Evolutionary conservation across 1,140 invertebrate species (phyloP), one percentile per base, ranked within the genome.

Genomic region (Drosophila elegans): DNA sequence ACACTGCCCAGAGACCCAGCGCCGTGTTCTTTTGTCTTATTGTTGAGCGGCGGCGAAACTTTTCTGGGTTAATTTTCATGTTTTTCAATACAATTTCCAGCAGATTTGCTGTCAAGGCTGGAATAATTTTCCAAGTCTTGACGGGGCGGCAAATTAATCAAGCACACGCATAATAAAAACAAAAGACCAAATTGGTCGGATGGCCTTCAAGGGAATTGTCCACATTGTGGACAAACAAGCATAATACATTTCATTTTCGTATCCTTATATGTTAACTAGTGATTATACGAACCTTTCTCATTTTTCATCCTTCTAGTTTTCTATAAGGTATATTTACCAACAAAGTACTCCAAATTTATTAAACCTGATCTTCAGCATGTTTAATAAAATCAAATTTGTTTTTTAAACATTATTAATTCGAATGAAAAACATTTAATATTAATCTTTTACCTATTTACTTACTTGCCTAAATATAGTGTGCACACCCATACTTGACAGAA

Each of bases 21-120:
- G 63, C 48, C 25, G n/a, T 71, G 71, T 77, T 77, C 74, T 77
- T 77, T 77, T 77, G 74, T 77, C 74, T 77, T 67, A 77, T 77
- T 77, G 74, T 77, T 67, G 51, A 74, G 60, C 59, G 27, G 45
- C 53, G 36, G 62, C 61, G 54, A 56, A 66, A 75, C 73, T 75
- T 78, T 78, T 78, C 75, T 78, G 75, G 75, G 75, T 78, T 78
- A 78, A 78, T 78, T 78, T 78, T 78, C 75, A 62, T 78, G 66
- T 78, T 75, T 75, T 75, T 78, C 74, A 78, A 78, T 78, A 78
- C 66, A 59, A 69, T 67, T 77, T 77, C 62, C 63, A 60, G 64
- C 56, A 69, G 59, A 63, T 78, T 78, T 78, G 74, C 76, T 78
- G 76, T 78, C 76, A 78, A 78, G 76, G 74, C 54, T 52, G 55